phyloP scores from a whole-genome alignment of 2,888 invertebrate species.

The Lymantria monacha region DNA sequence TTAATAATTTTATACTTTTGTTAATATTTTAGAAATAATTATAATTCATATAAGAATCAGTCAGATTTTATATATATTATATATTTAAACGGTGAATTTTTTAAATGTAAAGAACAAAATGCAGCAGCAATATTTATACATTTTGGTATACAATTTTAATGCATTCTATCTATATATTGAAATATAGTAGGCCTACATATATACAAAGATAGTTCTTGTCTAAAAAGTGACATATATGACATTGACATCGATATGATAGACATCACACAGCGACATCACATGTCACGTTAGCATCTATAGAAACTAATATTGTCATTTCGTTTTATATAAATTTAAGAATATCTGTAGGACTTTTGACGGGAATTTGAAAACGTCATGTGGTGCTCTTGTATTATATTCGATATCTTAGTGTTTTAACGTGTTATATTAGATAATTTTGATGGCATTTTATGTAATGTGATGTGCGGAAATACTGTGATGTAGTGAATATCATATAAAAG shows the following conservation, averaged over 20 bases:
- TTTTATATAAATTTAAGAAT: slow-evolving; percentile 33
- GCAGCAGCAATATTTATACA: slow-evolving; percentile 52
- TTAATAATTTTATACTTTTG: slow-evolving; percentile 62
- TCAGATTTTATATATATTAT: slow-evolving; percentile 26
- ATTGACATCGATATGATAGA: slow-evolving; percentile 20
- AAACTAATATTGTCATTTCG: slow-evolving; percentile 43
- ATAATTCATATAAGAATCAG: slow-evolving; percentile 30
- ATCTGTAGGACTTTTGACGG: too few relatives aligned
- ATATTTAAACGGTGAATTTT: slow-evolving; percentile 22
- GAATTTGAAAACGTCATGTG: too few relatives aligned
- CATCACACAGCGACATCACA: slow-evolving; percentile 49
- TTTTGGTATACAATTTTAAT: slow-evolving; percentile 50
- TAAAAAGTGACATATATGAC: slow-evolving; percentile 28
- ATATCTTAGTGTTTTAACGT: too few relatives aligned
- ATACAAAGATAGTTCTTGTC: slow-evolving; percentile 25
- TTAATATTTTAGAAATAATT: slow-evolving; percentile 50
- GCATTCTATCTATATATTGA: slow-evolving; percentile 31
- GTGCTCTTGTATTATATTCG: too few relatives aligned
- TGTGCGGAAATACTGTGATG: too few relatives aligned
- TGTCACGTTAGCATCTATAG: slow-evolving; percentile 40
- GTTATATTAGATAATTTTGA: too few relatives aligned
- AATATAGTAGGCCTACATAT: slow-evolving; percentile 45
- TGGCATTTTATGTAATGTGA: too few relatives aligned
- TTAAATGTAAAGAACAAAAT: slow-evolving; percentile 26
- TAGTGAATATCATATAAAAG: too few relatives aligned